Evolutionary conservation across 2,888 invertebrate genomes (phyloP), one percentile per base, ranked within the genome.

Genomic region (Phytoseiulus persimilis): DNA sequence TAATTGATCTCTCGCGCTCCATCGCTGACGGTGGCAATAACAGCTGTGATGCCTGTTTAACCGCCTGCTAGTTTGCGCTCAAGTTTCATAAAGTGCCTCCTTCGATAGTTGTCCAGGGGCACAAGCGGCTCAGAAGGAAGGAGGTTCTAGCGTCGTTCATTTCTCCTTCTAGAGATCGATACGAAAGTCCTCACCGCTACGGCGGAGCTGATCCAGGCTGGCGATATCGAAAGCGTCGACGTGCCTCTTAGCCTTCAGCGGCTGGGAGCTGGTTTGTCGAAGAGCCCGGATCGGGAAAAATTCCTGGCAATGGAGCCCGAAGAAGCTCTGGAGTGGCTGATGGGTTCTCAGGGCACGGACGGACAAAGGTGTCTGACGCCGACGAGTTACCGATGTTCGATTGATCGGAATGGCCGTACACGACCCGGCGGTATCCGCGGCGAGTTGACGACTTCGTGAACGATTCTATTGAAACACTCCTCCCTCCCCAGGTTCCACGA

Each of bases 311-410:
- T 90, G 33, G 91, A 94, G 0, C 93, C 94, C 0, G 92, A 93
- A 83, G 92, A 93, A 0, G 95, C 94, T 0, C 91, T 94, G 90
- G 91, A 92, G 31, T 96, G 95, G 95, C 92, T 96, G 28, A 92
- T 93, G 91, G 91, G 6, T 0, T 31, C 32, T 0, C 0, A 87
- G 39, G 33, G 39, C 5, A 28, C 32, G 31, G 87, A 87, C 87
- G 32, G n/a, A 3, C 28, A 87, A 65, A 65, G 65, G 65, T 65
- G 45, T 32, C 89, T 92, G 32, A 31, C 89, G 92, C 39, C 89
- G 11, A 90, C 89, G 31, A 91, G 91, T 14, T 65, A 1, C 65
- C 18, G 65, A 3, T 65, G 1, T 28, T 18, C 28, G 23, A 28
- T 65, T 23, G 18, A 65, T 2, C 18, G 9, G 39, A 39, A 39